phyloP scores from a whole-genome alignment of 2,888 invertebrate genomes.

The Luffia ferchaultella region DNA sequence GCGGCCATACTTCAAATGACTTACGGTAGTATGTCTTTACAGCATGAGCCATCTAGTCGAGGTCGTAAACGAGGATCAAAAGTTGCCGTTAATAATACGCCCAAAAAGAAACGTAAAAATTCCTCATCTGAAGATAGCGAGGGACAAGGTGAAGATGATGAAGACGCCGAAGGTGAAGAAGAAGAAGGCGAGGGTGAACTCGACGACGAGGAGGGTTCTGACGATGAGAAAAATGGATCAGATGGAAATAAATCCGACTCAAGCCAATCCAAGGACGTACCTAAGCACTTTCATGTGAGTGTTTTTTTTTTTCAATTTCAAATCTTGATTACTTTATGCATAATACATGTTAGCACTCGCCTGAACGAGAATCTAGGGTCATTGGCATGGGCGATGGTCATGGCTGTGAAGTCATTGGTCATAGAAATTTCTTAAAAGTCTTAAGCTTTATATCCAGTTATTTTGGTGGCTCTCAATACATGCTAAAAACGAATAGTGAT shows the following conservation, averaged over 20 bases:
- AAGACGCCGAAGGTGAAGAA: constrained; percentile 41
- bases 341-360: too few species aligned
- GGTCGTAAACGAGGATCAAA: constrained; percentile 44
- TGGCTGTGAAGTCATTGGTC: too few species aligned
- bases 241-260: constrained; percentile 63
- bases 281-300: constrained; percentile 63
- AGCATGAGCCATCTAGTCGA: constrained; percentile 45
- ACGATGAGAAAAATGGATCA: constrained; percentile 61
- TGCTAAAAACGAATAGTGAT: too few species aligned
- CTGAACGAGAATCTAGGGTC: too few species aligned
- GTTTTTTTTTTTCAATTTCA: constrained; percentile 2
- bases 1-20: too few species aligned
- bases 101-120: constrained; percentile 55
- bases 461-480: too few species aligned
- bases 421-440: too few species aligned
- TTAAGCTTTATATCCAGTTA: too few species aligned
- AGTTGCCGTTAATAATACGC: constrained; percentile 36
- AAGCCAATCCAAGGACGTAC: constrained; percentile 62
- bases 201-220: constrained; percentile 58
- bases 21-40: too few species aligned
- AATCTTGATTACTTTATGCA: too few species aligned
- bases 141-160: constrained; percentile 44
- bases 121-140: constrained; percentile 55
- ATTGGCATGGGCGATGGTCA: too few species aligned
- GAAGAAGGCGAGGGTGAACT: constrained; percentile 55